These are phyloP conservation scores for Pollachius pollachius DNA, from an alignment of 2,113 vertebrate genomes.

Conservation along the genomic window DNA sequence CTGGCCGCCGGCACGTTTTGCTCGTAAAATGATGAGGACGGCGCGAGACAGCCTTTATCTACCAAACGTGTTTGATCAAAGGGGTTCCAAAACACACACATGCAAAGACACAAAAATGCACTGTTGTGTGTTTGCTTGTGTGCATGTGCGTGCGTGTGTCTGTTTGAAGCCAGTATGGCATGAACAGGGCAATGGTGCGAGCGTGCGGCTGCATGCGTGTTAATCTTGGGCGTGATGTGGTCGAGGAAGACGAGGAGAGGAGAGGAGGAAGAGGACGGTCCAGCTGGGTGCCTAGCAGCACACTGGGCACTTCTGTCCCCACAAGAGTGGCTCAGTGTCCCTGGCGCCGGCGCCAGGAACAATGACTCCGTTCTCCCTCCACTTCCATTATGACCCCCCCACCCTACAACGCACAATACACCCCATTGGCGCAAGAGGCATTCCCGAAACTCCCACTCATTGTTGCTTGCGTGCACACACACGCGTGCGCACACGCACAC, in stretches of 20 bases:
- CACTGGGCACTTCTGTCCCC: constrained; percentile 66
- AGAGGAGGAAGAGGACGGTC: constrained; percentile 27
- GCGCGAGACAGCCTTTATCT: too few relatives aligned
- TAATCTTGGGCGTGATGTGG: not conserved
- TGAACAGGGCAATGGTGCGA: not conserved
- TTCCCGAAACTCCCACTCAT: constrained; percentile 40
- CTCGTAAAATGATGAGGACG: too few relatives aligned
- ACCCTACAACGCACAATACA: constrained; percentile 59
- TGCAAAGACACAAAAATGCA: too few relatives aligned
- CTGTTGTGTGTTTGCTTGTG: not conserved
- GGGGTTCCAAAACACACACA: too few relatives aligned
- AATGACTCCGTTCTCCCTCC: constrained; percentile 63
- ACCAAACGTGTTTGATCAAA: too few relatives aligned
- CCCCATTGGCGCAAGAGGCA: constrained; percentile 59
- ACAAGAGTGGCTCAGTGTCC: constrained; percentile 67
- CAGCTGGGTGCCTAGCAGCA: constrained; percentile 64
- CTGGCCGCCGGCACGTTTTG: too few relatives aligned
- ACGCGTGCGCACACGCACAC: too few relatives aligned
- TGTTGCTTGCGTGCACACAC: too few relatives aligned
- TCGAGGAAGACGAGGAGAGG: constrained; percentile 4
- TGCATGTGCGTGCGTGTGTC: not conserved
- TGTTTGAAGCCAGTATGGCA: too few relatives aligned
- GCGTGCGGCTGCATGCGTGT: not conserved
- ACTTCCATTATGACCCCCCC: constrained; percentile 64
- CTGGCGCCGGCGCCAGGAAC: constrained; percentile 42